These are phyloP conservation scores for Crotalus tigris DNA, from an alignment of 2,113 vertebrate species.

Conservation along the genomic window DNA sequence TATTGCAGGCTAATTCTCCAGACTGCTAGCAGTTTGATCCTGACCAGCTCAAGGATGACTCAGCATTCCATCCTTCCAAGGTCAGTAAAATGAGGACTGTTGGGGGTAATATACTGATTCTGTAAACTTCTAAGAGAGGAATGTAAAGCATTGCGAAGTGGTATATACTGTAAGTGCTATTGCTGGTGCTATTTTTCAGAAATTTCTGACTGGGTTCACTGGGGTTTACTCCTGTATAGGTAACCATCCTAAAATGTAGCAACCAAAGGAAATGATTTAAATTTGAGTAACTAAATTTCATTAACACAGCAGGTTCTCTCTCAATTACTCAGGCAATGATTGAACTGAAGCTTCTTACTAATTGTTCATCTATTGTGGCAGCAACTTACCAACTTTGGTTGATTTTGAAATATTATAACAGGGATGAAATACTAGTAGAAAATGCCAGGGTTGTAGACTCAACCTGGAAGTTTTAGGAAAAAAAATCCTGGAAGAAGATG, in stretches of 20 bases:
- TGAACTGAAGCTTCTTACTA: background rate
- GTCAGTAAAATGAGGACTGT: too few species aligned
- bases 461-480: background rate
- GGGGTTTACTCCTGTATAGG: too few species aligned
- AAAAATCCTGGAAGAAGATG: background rate
- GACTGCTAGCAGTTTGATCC: too few species aligned
- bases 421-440: background rate
- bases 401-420: background rate
- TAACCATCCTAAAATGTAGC: background rate
- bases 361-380: background rate
- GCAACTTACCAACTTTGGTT: background rate
- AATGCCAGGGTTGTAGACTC: background rate
- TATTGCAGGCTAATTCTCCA: too few species aligned
- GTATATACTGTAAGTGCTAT: too few species aligned
- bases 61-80: too few species aligned
- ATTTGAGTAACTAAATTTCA: background rate
- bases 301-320: background rate
- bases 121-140: too few species aligned
- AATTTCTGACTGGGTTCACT: background rate
- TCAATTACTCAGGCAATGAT: background rate
- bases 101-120: too few species aligned
- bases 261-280: background rate
- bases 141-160: too few species aligned
- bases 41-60: too few species aligned
- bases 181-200: background rate